phyloP scores from a whole-genome alignment of 2,113 vertebrate species.

The Rallus limicola region DNA sequence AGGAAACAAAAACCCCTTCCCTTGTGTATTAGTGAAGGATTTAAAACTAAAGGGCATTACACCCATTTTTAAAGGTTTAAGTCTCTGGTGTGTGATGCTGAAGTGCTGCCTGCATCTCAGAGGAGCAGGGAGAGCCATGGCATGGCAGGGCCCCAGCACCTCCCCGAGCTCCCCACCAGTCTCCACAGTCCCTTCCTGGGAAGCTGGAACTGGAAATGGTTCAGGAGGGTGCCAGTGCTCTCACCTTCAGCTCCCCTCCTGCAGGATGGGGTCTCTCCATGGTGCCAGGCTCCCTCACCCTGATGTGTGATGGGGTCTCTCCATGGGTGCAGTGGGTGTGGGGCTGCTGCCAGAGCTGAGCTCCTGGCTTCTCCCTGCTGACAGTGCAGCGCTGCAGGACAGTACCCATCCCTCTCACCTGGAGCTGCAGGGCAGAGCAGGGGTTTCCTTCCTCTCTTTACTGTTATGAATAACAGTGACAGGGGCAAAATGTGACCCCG shows the following conservation, averaged over 20 bases:
- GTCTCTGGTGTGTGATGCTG: not conserved
- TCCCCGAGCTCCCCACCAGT: fast-evolving
- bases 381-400: fast-evolving
- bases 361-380: no score
- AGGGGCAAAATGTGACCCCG: fast-evolving
- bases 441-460: fast-evolving
- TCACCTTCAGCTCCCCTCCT: not conserved
- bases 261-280: fast-evolving
- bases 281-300: not conserved
- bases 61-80: not conserved
- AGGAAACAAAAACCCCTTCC: fast-evolving
- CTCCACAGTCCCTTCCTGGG: fast-evolving
- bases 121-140: fast-evolving
- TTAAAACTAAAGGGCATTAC: not conserved
- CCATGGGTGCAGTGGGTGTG: no score
- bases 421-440: not conserved
- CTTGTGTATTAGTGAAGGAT: fast-evolving
- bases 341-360: no score
- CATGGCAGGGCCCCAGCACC: fast-evolving
- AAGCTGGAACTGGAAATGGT: fast-evolving
- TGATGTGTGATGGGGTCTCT: no score
- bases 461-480: not conserved
- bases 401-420: fast-evolving
- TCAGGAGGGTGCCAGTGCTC: not conserved
- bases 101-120: fast-evolving